phyloP scores from a whole-genome alignment of 2,888 invertebrate genomes.

The Chymomyza procnemis region DNA sequence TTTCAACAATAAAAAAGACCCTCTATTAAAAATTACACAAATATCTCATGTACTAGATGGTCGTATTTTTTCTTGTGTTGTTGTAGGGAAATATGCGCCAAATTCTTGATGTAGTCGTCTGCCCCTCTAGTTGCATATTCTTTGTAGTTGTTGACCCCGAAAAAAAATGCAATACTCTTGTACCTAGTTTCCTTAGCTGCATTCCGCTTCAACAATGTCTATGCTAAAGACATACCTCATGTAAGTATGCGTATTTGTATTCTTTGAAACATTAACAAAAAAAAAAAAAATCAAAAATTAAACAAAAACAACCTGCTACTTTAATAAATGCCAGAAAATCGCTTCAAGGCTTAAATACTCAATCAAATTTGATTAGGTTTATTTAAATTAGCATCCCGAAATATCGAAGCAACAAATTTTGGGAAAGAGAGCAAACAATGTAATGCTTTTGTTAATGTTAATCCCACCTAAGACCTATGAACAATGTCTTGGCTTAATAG shows the following conservation, averaged over 20 bases:
- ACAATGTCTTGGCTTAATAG: constrained; percentile 9
- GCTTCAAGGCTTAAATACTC: not conserved
- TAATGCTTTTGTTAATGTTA: not conserved
- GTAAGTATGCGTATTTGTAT: not conserved
- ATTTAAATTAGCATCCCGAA: not conserved
- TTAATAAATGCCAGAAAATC: not conserved
- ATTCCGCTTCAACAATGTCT: not conserved
- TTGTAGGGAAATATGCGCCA: not conserved
- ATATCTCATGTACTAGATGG: not conserved
- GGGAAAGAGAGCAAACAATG: not conserved
- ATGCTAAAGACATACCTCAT: not conserved
- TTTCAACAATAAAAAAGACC: not conserved
- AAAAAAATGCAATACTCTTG: not conserved
- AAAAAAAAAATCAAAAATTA: no score
- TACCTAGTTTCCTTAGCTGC: not conserved
- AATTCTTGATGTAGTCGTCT: not conserved
- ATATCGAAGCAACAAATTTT: not conserved
- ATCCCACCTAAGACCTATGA: constrained; percentile 10
- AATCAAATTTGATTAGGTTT: not conserved
- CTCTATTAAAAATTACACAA: not conserved
- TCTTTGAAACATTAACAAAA: not conserved
- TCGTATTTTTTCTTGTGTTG: not conserved
- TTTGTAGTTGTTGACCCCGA: not conserved
- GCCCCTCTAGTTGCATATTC: not conserved
- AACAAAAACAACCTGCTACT: not conserved